Evolutionary conservation across 1,140 invertebrate species (phyloP), one percentile per base, ranked within the genome.

Genomic region (Pogonognathellus flavescens): DNA sequence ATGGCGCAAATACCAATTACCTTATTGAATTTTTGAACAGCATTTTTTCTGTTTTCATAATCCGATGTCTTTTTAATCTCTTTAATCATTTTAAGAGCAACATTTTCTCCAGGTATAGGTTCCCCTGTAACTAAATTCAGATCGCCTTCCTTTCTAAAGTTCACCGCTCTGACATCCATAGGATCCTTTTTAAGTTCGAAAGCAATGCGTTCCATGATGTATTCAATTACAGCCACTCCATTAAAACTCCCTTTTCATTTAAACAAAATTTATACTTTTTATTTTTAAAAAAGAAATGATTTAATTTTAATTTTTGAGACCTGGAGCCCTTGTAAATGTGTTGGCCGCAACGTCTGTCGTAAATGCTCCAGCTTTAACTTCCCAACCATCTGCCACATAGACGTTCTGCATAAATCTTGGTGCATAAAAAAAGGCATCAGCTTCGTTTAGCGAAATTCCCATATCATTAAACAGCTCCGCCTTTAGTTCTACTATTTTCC

Each of bases 121-220:
- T 95, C 95, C 13, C 90, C 90, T 49, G 93, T 86, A 84, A 18
- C 14, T 4, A 95, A 90, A 6, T 93, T 91, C 88, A 94, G 88
- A 6, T 94, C 92, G 52, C 95, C 92, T 60, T 94, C 90, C 16
- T 93, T 92, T 0, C 94, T 94, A 41, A 91, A 89, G 88, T 93
- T 92, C 20, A 94, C 89, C 41, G 92, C 92, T 82, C 92, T 89
- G 8, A 93, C 93, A 94, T 55, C 92, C 91, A 14, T 94, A 95
- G 85, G 95, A 96, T 4, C 91, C 94, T 31, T 95, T 95, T 0
- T 95, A 95, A 0, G 95, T 76, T 62, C 95, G 91, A 81, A 93
- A 92, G 0, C 94, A 92, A 88, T 92, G 91, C 1, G 95, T 89
- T 70, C 93, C 93, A 86, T 87, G 18, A 85, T 22, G n/a, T 22